Evolutionary conservation across 2,888 invertebrate species (phyloP), one percentile per base, ranked within the genome.

Genomic region (Bibio marci): DNA sequence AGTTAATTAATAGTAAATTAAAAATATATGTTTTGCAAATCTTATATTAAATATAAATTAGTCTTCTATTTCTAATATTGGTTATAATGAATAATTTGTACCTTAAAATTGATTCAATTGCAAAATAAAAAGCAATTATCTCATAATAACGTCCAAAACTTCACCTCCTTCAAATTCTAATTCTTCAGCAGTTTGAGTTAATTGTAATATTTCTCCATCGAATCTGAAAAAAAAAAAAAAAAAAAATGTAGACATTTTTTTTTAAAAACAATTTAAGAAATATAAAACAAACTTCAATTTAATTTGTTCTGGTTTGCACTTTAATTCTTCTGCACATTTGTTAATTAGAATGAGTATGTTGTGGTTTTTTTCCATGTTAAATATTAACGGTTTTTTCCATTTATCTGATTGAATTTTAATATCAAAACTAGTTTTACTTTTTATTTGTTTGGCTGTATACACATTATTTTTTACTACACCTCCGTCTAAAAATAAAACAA

Each of bases 101-200:
- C n/a, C 25, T 25, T 7, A 10, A 25, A 25, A 25, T 25, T 7
- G 6, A 7, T 25, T 10, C 5, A 25, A 25, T 25, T 7, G 25
- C 5, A 25, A 25, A 25, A 25, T 7, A 25, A 25, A 25, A 25
- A 7, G 10, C 10, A 7, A 5, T 25, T 25, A 25, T 7, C 5
- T 28, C n/a, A 28, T n/a, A 28, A n/a, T 7, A 10, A 28, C 4
- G 12, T 58, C 58, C 28, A 58, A 52, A 6, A 52, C 46, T 48
- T 58, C 58, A 19, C 55, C 56, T 3, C 57, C 56, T 41, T 58
- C 58, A 41, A 58, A 50, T 7, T 57, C 57, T 18, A 56, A 48
- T 40, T 52, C 51, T 3, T 45, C 47, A 1, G 58, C 53, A 22
- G 57, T 57, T 38, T 52, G 52, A 41, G 49, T 44, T 3, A 46